Percentiles rank a stretch among this genome's conserved stretches.
These are phyloP conservation scores for Dyspetes luteomarginatus DNA, from an alignment of 2,888 invertebrate genomes.

Conservation along the genomic window DNA sequence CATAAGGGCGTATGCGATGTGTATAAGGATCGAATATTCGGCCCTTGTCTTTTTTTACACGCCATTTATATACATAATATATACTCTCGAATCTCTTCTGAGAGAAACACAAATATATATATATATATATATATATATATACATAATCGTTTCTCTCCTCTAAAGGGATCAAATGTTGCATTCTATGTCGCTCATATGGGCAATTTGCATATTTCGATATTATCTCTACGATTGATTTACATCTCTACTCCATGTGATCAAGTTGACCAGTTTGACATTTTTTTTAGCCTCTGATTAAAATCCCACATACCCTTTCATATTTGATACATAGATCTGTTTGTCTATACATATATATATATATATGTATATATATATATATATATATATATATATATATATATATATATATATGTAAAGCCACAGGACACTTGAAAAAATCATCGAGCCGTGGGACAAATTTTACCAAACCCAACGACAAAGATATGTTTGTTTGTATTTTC, in stretches of 20 bases:
- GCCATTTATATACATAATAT: too few species aligned
- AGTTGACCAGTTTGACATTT: slow-evolving; percentile 15
- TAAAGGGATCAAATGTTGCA: slow-evolving; percentile 33
- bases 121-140: too few species aligned
- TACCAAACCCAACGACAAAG: slow-evolving; percentile 44
- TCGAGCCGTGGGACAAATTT: slow-evolving; percentile 60
- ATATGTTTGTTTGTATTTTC: slow-evolving; percentile 45
- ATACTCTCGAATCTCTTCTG: neutral
- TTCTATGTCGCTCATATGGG: slow-evolving; percentile 47
- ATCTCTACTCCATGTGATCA: slow-evolving; percentile 7
- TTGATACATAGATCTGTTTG: too few species aligned
- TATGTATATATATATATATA: too few species aligned
- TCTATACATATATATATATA: too few species aligned
- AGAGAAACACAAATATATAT: too few species aligned
- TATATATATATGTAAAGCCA: too few species aligned
- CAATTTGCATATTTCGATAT: slow-evolving; percentile 71
- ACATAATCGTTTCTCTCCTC: slow-evolving; percentile 1
- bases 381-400: too few species aligned
- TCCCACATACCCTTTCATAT: slow-evolving; percentile 10
- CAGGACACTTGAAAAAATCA: slow-evolving; percentile 17
- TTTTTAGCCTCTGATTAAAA: slow-evolving; percentile 12
- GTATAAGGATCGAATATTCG: too few species aligned
- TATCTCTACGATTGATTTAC: slow-evolving; percentile 61
- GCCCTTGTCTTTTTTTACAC: too few species aligned
- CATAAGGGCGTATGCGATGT: too few species aligned